Evolutionary conservation across 2,113 vertebrate species (phyloP).

Genomic region (Chelonoidis abingdonii): DNA sequence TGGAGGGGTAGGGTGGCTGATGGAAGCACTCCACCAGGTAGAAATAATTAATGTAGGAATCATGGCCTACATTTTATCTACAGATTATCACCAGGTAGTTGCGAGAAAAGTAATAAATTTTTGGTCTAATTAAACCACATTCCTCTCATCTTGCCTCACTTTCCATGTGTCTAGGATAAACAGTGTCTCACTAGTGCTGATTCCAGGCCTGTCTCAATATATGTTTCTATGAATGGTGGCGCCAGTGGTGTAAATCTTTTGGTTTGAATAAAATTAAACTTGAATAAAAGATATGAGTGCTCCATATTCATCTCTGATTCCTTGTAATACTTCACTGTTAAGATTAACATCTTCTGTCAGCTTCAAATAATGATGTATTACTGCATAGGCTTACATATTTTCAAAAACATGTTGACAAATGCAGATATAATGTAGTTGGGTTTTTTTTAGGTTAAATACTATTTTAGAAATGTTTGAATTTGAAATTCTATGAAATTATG

Average conservation of each 20-base stretch:
- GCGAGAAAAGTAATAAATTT: not conserved
- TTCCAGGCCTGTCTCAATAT: not conserved
- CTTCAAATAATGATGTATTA: slow-evolving; percentile 25
- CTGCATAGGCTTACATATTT: slow-evolving; percentile 14
- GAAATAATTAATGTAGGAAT: not conserved
- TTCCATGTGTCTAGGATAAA: not conserved
- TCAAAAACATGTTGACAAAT: not conserved
- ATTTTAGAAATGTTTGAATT: not conserved
- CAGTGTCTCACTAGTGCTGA: not conserved
- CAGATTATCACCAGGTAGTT: not conserved
- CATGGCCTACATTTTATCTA: not conserved
- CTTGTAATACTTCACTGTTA: not conserved
- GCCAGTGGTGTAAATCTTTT: not conserved
- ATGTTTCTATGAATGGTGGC: not conserved
- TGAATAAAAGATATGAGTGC: not conserved
- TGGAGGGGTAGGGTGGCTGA: not conserved
- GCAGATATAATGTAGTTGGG: not conserved
- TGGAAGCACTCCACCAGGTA: not conserved
- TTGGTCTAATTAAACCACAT: not conserved
- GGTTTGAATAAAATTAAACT: slow-evolving; percentile 3
- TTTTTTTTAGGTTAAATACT: not conserved
- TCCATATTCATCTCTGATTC: slow-evolving; percentile 18
- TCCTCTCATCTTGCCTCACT: not conserved
- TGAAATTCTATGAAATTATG: not conserved
- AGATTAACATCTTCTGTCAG: not conserved